Percentiles rank a stretch among this genome's conserved stretches.
phyloP scores from a whole-genome alignment of 2,797 vertebrate genomes.

The Protonibea diacanthus region DNA sequence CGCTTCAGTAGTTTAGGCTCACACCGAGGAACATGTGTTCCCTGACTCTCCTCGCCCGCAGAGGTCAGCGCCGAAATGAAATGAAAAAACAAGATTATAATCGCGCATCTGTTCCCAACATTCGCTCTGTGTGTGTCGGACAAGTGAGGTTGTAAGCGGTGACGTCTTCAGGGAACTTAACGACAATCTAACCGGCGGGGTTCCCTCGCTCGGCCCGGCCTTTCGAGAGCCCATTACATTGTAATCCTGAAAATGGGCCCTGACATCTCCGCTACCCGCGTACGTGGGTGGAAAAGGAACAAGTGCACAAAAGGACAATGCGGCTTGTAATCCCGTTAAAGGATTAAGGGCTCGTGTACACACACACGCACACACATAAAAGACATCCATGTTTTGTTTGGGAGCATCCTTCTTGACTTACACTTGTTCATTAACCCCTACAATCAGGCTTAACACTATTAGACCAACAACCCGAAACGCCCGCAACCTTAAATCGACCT shows the following conservation, averaged over 20 bases:
- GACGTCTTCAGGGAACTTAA: conserved; percentile 25
- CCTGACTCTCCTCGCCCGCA: not conserved
- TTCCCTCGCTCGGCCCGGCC: conserved; percentile 34
- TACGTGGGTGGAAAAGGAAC: conserved; percentile 71
- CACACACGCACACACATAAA: conserved; percentile 38
- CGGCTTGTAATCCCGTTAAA: conserved; percentile 82
- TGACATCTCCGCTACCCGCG: conserved; percentile 65
- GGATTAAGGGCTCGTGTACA: conserved; percentile 75
- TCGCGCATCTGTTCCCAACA: not conserved
- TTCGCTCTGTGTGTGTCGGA: not conserved
- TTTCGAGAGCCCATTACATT: conserved; percentile 59
- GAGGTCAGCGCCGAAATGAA: conserved; percentile 5
- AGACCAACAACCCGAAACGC: conserved; percentile 39
- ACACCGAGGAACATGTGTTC: not conserved
- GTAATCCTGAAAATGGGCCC: conserved; percentile 70
- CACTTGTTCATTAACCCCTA: conserved; percentile 67
- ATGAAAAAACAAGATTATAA: not conserved
- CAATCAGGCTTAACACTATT: conserved; percentile 50
- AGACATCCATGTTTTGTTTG: conserved; percentile 54
- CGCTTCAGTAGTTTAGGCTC: not conserved
- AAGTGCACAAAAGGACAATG: conserved; percentile 79
- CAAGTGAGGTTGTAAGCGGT: conserved; percentile 16
- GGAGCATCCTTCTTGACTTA: conserved; percentile 57
- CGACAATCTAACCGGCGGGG: conserved; percentile 29
- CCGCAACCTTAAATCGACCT: conserved; percentile 34